Conservation (phyloP, 37 sponge, comb jelly and placozoan genomes). For the Halichondria panicea region DNA sequence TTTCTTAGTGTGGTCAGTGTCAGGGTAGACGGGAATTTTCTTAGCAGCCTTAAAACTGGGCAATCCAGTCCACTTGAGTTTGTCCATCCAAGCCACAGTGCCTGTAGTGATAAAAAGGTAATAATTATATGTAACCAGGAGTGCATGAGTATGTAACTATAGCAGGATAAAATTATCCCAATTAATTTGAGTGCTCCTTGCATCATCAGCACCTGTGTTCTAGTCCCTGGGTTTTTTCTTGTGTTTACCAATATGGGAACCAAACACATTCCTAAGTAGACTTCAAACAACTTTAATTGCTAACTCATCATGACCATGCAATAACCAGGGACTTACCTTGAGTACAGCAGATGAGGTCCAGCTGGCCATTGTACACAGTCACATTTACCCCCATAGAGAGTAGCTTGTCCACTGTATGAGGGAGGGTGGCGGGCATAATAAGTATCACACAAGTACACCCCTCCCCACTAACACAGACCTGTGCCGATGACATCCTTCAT, state of each 20-base stretch:
- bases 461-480: conserved; percentile 25
- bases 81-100: conserved; percentile 64
- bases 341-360: conserved; percentile 71
- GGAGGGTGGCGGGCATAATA: not conserved
- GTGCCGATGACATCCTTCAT: conserved; percentile 69
- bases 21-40: conserved; percentile 49
- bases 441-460: not conserved
- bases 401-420: conserved; percentile 52
- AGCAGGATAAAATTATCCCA: no score
- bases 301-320: no score
- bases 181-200: no score
- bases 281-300: no score
- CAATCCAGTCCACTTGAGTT: conserved; percentile 56
- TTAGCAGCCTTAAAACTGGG: conserved; percentile 23
- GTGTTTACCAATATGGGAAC: no score
- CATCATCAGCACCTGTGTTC: no score
- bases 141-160: no score
- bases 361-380: conserved; percentile 65
- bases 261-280: no score
- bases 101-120: conserved; percentile 19
- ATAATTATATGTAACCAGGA: no score
- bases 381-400: conserved; percentile 52
- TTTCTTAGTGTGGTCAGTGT: conserved; percentile 25
- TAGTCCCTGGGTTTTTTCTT: no score
- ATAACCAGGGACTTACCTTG: conserved; percentile 37